Evolutionary conservation across 2,113 vertebrate genomes (phyloP).

Genomic region (Microcebus jonahi): DNA sequence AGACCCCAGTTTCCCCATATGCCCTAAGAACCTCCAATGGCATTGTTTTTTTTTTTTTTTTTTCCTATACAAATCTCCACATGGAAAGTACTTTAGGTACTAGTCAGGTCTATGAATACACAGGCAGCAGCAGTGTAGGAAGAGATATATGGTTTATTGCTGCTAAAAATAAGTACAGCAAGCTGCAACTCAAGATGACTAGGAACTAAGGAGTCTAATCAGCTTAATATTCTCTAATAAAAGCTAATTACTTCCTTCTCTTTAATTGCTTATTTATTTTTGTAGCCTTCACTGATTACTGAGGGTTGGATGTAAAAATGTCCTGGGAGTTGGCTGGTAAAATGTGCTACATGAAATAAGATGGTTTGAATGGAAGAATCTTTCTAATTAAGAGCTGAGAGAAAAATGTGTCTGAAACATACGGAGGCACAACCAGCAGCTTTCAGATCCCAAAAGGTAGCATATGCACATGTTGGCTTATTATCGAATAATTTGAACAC

Average conservation of each 20-base stretch:
- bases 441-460: background rate
- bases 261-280: conserved; percentile 51
- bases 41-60: background rate
- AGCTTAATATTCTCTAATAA: conserved; percentile 44
- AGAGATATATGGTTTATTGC: background rate
- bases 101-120: background rate
- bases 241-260: conserved; percentile 56
- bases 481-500: background rate
- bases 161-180: conserved; percentile 54
- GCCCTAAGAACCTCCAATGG: background rate
- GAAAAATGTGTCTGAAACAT: background rate
- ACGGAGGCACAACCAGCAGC: too few relatives aligned
- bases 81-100: background rate
- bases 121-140: background rate
- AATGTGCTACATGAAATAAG: background rate
- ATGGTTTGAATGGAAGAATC: background rate
- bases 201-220: background rate
- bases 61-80: background rate
- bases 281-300: background rate
- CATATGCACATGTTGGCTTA: background rate
- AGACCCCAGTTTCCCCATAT: background rate
- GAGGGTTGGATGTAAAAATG: background rate
- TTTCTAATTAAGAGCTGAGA: background rate
- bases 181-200: background rate
- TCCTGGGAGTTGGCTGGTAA: background rate